Base-by-base conservation (phyloP, 2,797 vertebrate genomes). In the Leptoclinus maculatus region DNA sequence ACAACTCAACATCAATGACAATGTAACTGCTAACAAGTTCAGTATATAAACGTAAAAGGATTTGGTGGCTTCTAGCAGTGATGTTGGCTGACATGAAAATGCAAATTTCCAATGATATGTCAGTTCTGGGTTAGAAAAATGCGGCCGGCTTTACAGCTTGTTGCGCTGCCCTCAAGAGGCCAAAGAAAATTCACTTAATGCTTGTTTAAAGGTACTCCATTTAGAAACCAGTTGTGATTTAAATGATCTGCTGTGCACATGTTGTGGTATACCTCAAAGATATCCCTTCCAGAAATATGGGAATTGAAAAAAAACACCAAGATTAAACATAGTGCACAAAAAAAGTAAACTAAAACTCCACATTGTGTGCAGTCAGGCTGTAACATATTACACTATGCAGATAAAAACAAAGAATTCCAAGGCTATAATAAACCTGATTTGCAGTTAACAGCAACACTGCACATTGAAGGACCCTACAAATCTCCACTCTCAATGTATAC, bases 391-490 rank as follows among this genome's bases (percentile, higher is more conserved):
- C 13, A 38, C 29, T n/a, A 38, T 41, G 25, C 41, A 41, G 17
- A 58, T 19, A 13, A 38, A n/a, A 36, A 12, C 4, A 12, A 41
- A 64, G 8, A 27, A 59, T 38, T 38, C 12, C 12, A 65, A 38
- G 17, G 23, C n/a, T 32, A 45, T 13, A 14, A 49, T 25, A 57
- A 54, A n/a, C 19, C 21, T 21, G 57, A 17, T 67, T 76, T 32
- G 53, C 17, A 60, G 36, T 47, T 43, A 59, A 71, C 47, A 66
- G 53, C 58, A 53, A 5, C 63, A 45, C 21, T 29, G 66, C 23
- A 9, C 69, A 21, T 8, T 34, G 43, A 82, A 71, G 70, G 32
- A 64, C 66, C 66, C 75, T 6, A 65, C 38, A 47, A 65, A 60
- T 62, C 60, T 36, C 66, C 19, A 3, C 32, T 49, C 66, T 74